These are phyloP conservation scores for Stomatorhinus ivindoensis DNA, from an alignment of 2,113 vertebrate species.

Conservation along the genomic window DNA sequence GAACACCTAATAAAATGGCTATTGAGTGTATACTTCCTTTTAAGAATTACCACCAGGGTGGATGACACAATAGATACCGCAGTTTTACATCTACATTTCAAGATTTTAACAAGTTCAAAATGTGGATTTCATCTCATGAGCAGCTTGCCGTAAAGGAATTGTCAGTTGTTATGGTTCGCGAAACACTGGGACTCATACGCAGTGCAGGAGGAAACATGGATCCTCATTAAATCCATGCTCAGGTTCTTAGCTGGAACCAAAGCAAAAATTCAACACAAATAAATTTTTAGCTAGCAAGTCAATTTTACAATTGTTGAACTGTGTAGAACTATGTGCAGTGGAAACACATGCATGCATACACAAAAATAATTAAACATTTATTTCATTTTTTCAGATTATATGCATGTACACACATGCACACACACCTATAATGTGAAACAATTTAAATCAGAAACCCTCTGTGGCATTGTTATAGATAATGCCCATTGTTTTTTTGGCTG, in stretches of 20 bases:
- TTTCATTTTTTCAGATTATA: not conserved
- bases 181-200: not conserved
- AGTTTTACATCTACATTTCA: not conserved
- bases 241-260: not conserved
- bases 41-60: not conserved
- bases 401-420: not conserved
- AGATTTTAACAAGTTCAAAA: not conserved
- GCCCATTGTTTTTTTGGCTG: slow-evolving; percentile 41
- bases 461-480: slow-evolving; percentile 54
- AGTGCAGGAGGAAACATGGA: not conserved
- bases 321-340: not conserved
- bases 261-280: not conserved
- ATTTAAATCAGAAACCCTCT: slow-evolving; percentile 51
- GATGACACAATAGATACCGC: not conserved
- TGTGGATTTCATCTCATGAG: not conserved
- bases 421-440: not conserved
- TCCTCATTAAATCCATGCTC: not conserved
- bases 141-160: not conserved
- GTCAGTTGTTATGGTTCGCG: not conserved
- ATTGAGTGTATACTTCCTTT: not conserved
- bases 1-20: not conserved
- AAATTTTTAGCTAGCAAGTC: not conserved
- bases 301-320: not conserved
- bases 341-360: not conserved
- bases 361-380: not conserved